These are phyloP conservation scores for Lophotis ruficrista DNA, from an alignment of 2,113 vertebrate genomes.

Conservation along the genomic window DNA sequence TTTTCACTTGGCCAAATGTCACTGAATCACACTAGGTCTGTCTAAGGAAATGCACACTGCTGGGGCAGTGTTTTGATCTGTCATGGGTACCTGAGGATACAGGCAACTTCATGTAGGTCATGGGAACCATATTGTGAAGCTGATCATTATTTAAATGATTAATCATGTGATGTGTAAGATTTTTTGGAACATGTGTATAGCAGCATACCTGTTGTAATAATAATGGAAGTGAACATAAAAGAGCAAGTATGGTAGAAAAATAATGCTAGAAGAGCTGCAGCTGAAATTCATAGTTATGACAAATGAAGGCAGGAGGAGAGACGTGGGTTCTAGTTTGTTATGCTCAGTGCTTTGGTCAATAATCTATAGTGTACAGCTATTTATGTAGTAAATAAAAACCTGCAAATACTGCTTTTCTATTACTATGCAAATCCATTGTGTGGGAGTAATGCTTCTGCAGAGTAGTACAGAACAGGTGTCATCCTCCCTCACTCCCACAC, in stretches of 20 bases:
- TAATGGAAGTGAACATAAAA: not conserved
- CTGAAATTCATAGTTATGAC: not conserved
- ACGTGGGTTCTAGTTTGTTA: not conserved
- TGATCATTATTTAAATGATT: not conserved
- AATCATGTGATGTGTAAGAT: not conserved
- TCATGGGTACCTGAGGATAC: not conserved
- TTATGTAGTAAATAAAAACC: conserved; percentile 10
- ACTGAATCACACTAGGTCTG: not conserved
- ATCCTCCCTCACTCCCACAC: not conserved
- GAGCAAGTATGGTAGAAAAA: not conserved
- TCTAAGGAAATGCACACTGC: not conserved
- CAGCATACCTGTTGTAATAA: not conserved
- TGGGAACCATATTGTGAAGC: not conserved
- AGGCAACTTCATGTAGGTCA: not conserved
- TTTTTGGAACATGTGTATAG: not conserved
- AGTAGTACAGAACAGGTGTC: conserved; percentile 5
- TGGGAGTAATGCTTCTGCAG: not conserved
- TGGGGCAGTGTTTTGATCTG: not conserved
- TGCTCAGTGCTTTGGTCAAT: not conserved
- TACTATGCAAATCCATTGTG: not conserved
- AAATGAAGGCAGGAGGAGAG: not conserved
- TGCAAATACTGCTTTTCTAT: not conserved
- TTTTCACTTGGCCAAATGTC: not conserved
- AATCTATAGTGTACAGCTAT: not conserved
- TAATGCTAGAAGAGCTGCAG: not conserved